Conservation (phyloP, 2,113 vertebrate species). For the Pyrgilauda ruficollis region DNA sequence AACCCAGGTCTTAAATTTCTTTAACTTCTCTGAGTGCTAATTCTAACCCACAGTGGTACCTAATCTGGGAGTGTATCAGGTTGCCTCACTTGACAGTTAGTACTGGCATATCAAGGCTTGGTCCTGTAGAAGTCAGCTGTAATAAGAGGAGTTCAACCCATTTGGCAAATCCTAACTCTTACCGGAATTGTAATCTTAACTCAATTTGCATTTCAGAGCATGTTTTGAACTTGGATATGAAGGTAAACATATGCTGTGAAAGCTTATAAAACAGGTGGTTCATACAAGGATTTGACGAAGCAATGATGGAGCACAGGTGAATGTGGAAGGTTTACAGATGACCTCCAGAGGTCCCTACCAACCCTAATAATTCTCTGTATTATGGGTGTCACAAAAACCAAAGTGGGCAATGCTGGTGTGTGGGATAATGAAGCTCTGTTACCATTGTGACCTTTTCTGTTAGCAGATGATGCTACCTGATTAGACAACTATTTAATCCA, state of each 20-base stretch:
- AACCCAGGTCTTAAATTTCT: background rate
- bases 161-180: background rate
- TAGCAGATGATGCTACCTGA: background rate
- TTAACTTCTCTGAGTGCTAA: background rate
- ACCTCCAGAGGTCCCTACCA: background rate
- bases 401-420: background rate
- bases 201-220: background rate
- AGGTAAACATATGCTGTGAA: background rate
- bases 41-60: background rate
- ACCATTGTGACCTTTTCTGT: background rate
- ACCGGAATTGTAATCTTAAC: background rate
- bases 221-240: background rate
- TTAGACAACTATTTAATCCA: background rate
- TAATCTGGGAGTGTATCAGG: background rate
- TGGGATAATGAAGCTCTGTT: background rate
- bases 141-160: background rate
- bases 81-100: background rate
- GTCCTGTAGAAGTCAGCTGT: background rate
- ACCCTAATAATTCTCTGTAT: background rate
- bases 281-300: background rate
- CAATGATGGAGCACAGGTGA: background rate
- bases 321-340: background rate
- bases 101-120: background rate
- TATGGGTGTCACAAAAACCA: background rate
- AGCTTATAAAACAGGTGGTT: background rate